Evolutionary conservation across 2,888 invertebrate genomes (phyloP), one percentile per base, ranked within the genome.

Genomic region (Cantharis lateralis): DNA sequence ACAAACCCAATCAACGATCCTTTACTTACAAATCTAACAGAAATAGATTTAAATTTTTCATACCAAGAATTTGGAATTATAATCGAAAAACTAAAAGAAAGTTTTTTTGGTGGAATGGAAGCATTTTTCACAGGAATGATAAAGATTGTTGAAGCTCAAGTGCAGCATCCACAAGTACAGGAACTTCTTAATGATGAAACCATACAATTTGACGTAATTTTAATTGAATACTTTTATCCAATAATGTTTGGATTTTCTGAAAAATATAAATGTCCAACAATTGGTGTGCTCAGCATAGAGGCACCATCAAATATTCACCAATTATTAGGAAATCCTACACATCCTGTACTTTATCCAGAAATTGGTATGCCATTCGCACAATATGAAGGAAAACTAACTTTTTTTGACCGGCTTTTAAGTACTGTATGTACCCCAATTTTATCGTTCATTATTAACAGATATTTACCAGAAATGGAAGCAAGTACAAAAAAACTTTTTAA

Each of bases 191-290:
- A 84, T 15, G 83, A 85, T 75, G 74, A 82, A 48, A 82, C 78
- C 15, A 79, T 81, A 15, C 72, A 83, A 5, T 87, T 87, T 74
- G 88, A 87, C 81, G 75, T 88, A 72, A 77, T 87, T 1, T 84
- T 87, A 26, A 81, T 84, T 5, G 87, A 88, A 80, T 83, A 83
- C 3, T 81, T 83, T 15, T 76, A 83, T 24, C 84, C 85, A 0
- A 80, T 82, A 0, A 83, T 83, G 80, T 80, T 83, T 71, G 84
- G 83, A 3, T 86, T 87, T 75, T 80, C 82, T 20, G 82, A 85
- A 81, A 82, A 82, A 72, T 87, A 86, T 72, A 80, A 85, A 13
- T 84, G 84, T 76, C 87, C 87, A 0, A 81, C 85, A 16, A 85
- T 88, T 62, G 86, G 84, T 4, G 75, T 88, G 11, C 16, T 63